Conservation (phyloP, 2,797 vertebrate genomes). For the Holocentrus rufus region DNA sequence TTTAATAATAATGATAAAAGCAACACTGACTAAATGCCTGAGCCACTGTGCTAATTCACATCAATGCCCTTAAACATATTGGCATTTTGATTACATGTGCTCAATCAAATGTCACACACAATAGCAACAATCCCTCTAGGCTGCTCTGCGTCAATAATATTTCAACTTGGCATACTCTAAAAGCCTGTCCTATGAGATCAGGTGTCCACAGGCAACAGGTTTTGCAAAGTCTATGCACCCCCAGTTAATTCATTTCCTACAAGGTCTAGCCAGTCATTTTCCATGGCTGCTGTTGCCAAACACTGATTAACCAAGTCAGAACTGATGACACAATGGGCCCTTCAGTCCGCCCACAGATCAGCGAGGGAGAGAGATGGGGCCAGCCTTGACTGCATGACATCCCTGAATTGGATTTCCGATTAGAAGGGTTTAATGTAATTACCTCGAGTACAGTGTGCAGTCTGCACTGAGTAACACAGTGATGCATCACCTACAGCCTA, state of each 20-base stretch:
- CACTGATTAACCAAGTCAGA: conserved; percentile 69
- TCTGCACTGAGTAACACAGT: conserved; percentile 53
- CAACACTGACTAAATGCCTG: conserved; percentile 16
- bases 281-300: conserved; percentile 62
- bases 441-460: conserved; percentile 68
- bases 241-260: conserved; percentile 53
- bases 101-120: conserved; percentile 66
- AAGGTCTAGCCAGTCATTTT: conserved; percentile 62
- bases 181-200: conserved; percentile 23
- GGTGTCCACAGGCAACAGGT: conserved; percentile 33
- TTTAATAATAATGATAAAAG: background rate
- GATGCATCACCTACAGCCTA: conserved; percentile 60
- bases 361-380: conserved; percentile 46
- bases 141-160: conserved; percentile 31
- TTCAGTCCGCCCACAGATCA: conserved; percentile 47
- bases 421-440: conserved; percentile 80
- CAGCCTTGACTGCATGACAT: conserved; percentile 68
- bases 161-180: conserved; percentile 23
- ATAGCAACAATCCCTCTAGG: conserved; percentile 34
- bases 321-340: conserved; percentile 64
- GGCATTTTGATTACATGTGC: conserved; percentile 64
- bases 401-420: conserved; percentile 77
- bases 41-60: conserved; percentile 28
- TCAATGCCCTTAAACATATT: conserved; percentile 56
- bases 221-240: conserved; percentile 8